These are phyloP conservation scores for Volucella inflata DNA, from an alignment of 2,888 invertebrate genomes.

Conservation along the genomic window DNA sequence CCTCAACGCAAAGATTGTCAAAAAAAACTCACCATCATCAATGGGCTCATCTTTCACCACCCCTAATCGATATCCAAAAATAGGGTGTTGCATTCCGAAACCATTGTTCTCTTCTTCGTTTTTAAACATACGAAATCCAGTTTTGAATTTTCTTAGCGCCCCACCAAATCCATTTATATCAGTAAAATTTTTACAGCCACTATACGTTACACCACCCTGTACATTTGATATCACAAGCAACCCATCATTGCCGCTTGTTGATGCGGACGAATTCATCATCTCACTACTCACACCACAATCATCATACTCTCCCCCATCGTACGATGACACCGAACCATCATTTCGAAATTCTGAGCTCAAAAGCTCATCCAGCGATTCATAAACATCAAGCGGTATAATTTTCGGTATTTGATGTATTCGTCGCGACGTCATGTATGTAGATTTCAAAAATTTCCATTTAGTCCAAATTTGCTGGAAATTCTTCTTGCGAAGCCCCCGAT, in stretches of 20 bases:
- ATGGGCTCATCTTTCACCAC: slow-evolving; percentile 81
- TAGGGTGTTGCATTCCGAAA: slow-evolving; percentile 81
- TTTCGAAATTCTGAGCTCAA: slow-evolving; percentile 75
- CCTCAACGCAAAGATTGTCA: slow-evolving; percentile 1
- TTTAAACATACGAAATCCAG: slow-evolving; percentile 63
- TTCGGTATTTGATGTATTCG: slow-evolving; percentile 81
- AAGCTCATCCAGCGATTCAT: slow-evolving; percentile 80
- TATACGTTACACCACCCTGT: slow-evolving; percentile 61
- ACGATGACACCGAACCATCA: slow-evolving; percentile 71
- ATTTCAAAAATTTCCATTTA: slow-evolving; percentile 83
- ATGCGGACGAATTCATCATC: slow-evolving; percentile 63
- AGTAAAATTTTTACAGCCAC: slow-evolving; percentile 41
- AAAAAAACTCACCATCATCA: slow-evolving; percentile 79
- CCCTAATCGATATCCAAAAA: slow-evolving; percentile 82
- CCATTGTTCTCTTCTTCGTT: slow-evolving; percentile 73
- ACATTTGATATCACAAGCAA: slow-evolving; percentile 70
- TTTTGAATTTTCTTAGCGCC: slow-evolving; percentile 54
- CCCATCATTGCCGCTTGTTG: slow-evolving; percentile 61
- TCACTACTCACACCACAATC: slow-evolving; percentile 52
- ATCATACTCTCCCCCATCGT: slow-evolving; percentile 69
- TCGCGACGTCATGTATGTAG: slow-evolving; percentile 82
- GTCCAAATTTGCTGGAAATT: slow-evolving; percentile 83
- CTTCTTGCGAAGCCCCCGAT: slow-evolving; percentile 81
- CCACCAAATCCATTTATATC: slow-evolving; percentile 55
- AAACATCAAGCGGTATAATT: slow-evolving; percentile 80